A percentile compares a stretch with the other conserved stretches of the same genome.
phyloP scores from a whole-genome alignment of 2,797 vertebrate species.

The Diglossa cyanea region DNA sequence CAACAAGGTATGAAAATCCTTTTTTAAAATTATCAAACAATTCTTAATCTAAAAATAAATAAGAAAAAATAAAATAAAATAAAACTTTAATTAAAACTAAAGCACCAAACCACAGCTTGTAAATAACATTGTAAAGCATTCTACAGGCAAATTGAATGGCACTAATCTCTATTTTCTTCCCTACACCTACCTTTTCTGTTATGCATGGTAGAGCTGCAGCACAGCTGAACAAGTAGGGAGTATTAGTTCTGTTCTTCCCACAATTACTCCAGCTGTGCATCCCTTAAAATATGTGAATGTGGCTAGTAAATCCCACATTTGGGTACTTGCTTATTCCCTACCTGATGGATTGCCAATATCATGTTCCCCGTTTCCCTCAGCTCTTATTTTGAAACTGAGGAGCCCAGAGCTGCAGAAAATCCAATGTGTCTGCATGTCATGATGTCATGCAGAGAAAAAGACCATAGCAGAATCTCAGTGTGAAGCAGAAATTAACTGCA shows the following conservation, averaged over 20 bases:
- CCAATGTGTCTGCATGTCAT: neutral
- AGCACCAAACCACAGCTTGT: neutral
- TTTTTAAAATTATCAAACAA: neutral
- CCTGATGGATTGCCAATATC: neutral
- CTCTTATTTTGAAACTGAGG: neutral
- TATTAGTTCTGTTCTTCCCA: neutral
- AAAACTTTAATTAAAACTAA: neutral
- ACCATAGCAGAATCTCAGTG: neutral
- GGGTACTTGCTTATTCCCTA: neutral
- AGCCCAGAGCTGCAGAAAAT: neutral
- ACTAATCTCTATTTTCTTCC: neutral
- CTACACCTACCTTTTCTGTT: neutral
- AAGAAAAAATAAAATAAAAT: accelerated
- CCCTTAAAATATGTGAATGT: neutral
- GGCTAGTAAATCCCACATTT: neutral
- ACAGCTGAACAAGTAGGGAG: neutral
- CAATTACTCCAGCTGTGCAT: neutral
- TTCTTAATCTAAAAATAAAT: neutral
- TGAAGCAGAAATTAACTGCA: neutral
- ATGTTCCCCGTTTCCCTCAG: neutral
- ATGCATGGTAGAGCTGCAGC: accelerated
- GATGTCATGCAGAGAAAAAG: neutral
- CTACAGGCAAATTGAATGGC: neutral
- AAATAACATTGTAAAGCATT: neutral
- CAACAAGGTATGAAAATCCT: neutral